Base-by-base conservation (phyloP, 2,797 vertebrate genomes). In the Poecilia gillii region DNA sequence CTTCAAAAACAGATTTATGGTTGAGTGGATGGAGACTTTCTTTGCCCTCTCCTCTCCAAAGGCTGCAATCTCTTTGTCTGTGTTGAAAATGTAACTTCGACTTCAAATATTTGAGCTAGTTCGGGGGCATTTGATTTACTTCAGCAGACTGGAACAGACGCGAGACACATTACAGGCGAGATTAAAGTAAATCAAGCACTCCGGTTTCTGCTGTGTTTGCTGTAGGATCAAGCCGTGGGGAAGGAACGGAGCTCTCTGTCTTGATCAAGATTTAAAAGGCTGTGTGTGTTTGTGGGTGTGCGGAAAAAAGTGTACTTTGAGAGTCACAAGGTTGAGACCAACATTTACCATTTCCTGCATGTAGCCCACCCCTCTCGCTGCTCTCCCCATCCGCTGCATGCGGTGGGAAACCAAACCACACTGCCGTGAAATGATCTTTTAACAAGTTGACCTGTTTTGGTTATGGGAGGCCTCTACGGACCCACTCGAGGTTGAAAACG, bases 181-280 rank as follows among this genome's bases (percentile, higher is more conserved):
- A 91, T 93, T 91, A 91, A 91, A 90, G 88, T 84, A 85, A 93
- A 93, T 94, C 90, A 90, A 85, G 86, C 86, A 73, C 89, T 87
- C 59, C 0, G 28, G 77, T 89, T 91, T 91, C 81, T 89, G 85
- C 87, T 85, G 90, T 91, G 92, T 93, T 92, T 93, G 93, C 88
- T 87, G 76, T 75, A 75, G 80, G 89, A 93, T 92, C 87, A 82
- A 87, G 81, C 77, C 8, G 82, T 80, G 62, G 89, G 59, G 82
- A 82, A 88, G 82, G 85, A 90, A 55, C 72, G 66, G 83, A 80
- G 88, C 86, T 78, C 85, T 91, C 88, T 77, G 86, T 90, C 89
- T 90, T 86, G 79, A 90, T 93, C 90, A 87, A 88, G 86, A 88
- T 85, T 91, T 83, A 87, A 83, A 91, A 81, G 71, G 28, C 71